phyloP scores from a whole-genome alignment of 2,797 vertebrate species.

The Tapera naevia region DNA sequence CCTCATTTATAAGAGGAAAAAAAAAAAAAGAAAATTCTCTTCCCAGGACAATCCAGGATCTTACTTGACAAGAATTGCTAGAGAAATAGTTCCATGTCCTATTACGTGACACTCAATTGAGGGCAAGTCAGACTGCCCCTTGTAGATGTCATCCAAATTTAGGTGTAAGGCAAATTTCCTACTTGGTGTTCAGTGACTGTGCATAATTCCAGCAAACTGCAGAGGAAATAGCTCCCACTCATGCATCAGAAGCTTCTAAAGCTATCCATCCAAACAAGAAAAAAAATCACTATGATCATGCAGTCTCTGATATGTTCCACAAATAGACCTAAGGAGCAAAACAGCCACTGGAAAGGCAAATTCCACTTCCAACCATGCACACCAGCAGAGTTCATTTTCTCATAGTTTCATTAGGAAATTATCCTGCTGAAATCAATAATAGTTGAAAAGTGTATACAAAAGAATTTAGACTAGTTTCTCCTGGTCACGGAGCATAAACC shows the following conservation, averaged over 20 bases:
- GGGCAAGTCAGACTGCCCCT: background rate
- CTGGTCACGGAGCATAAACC: background rate
- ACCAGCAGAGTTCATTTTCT: background rate
- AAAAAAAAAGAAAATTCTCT: background rate
- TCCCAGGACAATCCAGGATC: background rate
- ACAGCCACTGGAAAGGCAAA: background rate
- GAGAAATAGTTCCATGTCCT: background rate
- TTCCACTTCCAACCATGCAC: background rate
- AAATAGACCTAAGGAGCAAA: background rate
- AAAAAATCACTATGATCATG: background rate
- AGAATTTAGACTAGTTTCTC: background rate
- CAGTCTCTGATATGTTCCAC: background rate
- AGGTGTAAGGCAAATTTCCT: background rate
- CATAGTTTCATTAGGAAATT: background rate
- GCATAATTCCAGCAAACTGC: background rate
- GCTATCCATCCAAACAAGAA: background rate
- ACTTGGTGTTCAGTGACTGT: background rate
- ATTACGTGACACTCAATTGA: background rate
- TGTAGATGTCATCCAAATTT: background rate
- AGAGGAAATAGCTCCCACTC: background rate
- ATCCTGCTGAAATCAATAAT: background rate
- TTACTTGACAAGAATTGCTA: background rate
- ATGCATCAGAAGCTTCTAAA: background rate
- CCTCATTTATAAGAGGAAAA: too few species aligned
- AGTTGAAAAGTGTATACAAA: background rate